phyloP scores from a whole-genome alignment of 64 coral and sea anemone species.

The Stylophora pistillata region DNA sequence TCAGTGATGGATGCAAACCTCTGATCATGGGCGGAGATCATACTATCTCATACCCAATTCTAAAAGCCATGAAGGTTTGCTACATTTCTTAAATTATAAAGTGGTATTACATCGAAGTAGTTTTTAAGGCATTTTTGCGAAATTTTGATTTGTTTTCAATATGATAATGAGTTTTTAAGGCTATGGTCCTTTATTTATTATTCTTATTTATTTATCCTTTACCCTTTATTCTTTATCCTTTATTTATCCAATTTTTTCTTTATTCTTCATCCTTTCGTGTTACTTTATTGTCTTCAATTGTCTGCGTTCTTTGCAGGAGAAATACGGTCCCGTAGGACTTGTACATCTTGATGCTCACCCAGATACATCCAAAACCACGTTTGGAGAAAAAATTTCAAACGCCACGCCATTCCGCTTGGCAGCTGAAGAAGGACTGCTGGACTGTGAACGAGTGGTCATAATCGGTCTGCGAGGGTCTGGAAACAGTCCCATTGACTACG shows the following conservation, averaged over 20 bases:
- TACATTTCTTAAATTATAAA: neutral
- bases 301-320: conserved; percentile 42
- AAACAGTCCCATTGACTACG: conserved; percentile 39
- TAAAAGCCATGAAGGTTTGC: conserved; percentile 58
- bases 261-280: too few relatives aligned
- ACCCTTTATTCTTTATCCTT: too few relatives aligned
- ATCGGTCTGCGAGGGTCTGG: conserved; percentile 65
- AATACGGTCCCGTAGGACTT: conserved; percentile 67
- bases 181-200: too few relatives aligned
- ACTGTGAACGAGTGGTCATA: conserved; percentile 65
- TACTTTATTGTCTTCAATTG: neutral
- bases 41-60: conserved; percentile 50
- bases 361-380: conserved; percentile 50
- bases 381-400: conserved; percentile 63
- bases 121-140: too few relatives aligned
- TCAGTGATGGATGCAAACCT: conserved; percentile 49
- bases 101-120: neutral
- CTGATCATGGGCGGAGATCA: conserved; percentile 63
- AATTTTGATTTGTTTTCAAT: too few relatives aligned
- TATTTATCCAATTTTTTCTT: too few relatives aligned
- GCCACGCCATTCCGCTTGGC: conserved; percentile 77
- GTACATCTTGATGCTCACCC: conserved; percentile 77
- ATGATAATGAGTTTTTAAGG: too few relatives aligned
- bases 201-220: too few relatives aligned
- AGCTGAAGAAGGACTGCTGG: conserved; percentile 72